Evolutionary conservation across 2,888 invertebrate species (phyloP), one percentile per base, ranked within the genome.

Genomic region (Lasioglossum oenotherae): DNA sequence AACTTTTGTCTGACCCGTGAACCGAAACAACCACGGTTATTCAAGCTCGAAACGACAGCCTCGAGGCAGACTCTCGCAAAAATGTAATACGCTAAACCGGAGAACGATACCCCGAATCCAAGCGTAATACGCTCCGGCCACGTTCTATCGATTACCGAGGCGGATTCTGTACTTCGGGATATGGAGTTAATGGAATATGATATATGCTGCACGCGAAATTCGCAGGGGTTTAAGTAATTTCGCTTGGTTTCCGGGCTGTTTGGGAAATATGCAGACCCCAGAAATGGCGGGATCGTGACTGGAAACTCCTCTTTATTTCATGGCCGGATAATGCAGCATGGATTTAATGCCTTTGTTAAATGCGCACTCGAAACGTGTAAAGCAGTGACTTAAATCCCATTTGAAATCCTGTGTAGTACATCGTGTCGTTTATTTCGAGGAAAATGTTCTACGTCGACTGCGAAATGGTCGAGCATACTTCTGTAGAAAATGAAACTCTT

Each of bases 121-220:
- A 27, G 27, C 27, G 31, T 31, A 31, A 64, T 31, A 64, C 2
- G 60, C 60, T 64, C 60, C 23, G 53, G 10, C 23, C 53, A 23
- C 53, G 23, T n/a, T 3, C 53, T 53, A 53, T 53, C 23, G 53
- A 53, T 53, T 53, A 53, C 53, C 23, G 53, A 10, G 53, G 23
- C 2, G 53, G 53, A 64, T 16, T 64, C 27, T 31, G 27, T 64
- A 53, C 23, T 31, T 31, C 6, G 16, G 31, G n/a, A 64, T 64
- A 64, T 2, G 31, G 60, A 64, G n/a, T 64, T 64, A 64, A 64
- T 64, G 60, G 60, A 64, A 53, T 53, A 49, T 49, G 49, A 60
- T 60, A 60, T 60, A 27, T 14, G n/a, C 60, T 2, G 60, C 10
- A 12, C 57, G 60, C 60, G 49, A 49, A 5, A 49, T 49, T 49